A percentile compares a stretch with the other conserved stretches of the same genome.
phyloP scores from a whole-genome alignment of 2,888 invertebrate genomes.

The Cosmorhoe ocellata region DNA sequence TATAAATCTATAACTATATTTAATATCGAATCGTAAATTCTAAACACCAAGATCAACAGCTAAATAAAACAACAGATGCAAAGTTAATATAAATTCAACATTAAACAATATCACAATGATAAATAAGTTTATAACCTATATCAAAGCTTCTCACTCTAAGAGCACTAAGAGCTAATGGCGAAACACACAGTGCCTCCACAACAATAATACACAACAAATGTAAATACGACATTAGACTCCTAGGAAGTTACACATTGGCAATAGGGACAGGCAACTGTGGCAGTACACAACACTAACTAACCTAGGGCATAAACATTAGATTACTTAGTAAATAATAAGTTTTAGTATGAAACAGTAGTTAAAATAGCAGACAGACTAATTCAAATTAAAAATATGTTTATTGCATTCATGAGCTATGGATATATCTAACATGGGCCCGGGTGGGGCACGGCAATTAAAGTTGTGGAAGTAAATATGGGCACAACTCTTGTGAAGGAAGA shows the following conservation, averaged over 20 bases:
- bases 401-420: too few species aligned
- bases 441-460: too few species aligned
- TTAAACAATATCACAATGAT: background rate
- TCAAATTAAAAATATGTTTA: too few species aligned
- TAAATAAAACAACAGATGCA: conserved; percentile 4
- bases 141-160: too few species aligned
- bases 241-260: conserved; percentile 32
- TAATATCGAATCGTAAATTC: too few species aligned
- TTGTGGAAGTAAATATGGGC: too few species aligned
- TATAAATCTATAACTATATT: too few species aligned
- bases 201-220: conserved; percentile 39
- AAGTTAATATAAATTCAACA: background rate
- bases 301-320: conserved; percentile 1
- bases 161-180: background rate
- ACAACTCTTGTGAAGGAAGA: too few species aligned
- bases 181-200: conserved; percentile 11
- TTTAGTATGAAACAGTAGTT: too few species aligned
- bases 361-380: too few species aligned
- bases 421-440: too few species aligned
- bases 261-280: conserved; percentile 24
- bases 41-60: conserved; percentile 3
- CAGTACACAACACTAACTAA: background rate
- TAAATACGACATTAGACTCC: conserved; percentile 33
- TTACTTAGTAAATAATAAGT: too few species aligned
- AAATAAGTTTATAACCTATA: background rate